phyloP scores from a whole-genome alignment of 2,888 invertebrate species.

The Tiliacea citrago region DNA sequence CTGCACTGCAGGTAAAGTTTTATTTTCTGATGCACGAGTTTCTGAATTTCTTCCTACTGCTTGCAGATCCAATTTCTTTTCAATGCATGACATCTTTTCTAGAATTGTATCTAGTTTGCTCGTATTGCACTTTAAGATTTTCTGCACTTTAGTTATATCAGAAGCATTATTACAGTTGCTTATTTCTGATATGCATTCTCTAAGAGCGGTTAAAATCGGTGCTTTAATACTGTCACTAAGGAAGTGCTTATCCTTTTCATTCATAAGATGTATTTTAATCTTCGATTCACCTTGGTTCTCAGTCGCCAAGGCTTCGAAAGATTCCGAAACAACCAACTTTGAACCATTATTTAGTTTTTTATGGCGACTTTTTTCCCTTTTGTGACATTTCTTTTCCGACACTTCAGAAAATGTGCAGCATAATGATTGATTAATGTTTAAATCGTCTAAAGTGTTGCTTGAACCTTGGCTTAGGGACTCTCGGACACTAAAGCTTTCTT shows the following conservation, averaged over 20 bases:
- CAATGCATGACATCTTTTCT: constrained; percentile 78
- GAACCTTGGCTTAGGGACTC: constrained; percentile 78
- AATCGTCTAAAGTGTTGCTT: constrained; percentile 82
- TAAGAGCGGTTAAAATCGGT: constrained; percentile 81
- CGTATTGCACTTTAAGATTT: constrained; percentile 71
- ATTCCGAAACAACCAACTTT: constrained; percentile 78
- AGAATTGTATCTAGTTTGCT: constrained; percentile 79
- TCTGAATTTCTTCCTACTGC: constrained; percentile 17
- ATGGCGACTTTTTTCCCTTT: constrained; percentile 68
- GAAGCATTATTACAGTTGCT: constrained; percentile 68
- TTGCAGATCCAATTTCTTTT: constrained; percentile 73
- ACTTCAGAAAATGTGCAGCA: constrained; percentile 81
- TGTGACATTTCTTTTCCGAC: constrained; percentile 77
- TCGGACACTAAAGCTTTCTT: constrained; percentile 71
- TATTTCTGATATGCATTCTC: constrained; percentile 77
- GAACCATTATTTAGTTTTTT: constrained; percentile 59
- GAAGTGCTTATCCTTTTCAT: constrained; percentile 79
- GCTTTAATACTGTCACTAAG: constrained; percentile 80
- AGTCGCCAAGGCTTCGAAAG: constrained; percentile 82
- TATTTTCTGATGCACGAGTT: constrained; percentile 8
- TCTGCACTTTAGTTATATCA: constrained; percentile 74
- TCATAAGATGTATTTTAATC: constrained; percentile 86
- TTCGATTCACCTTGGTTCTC: constrained; percentile 76
- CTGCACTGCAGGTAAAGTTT: constrained; percentile 12
- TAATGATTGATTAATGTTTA: constrained; percentile 81